These are phyloP conservation scores for Crypturellus undulatus DNA, from an alignment of 2,113 vertebrate genomes.

Conservation along the genomic window DNA sequence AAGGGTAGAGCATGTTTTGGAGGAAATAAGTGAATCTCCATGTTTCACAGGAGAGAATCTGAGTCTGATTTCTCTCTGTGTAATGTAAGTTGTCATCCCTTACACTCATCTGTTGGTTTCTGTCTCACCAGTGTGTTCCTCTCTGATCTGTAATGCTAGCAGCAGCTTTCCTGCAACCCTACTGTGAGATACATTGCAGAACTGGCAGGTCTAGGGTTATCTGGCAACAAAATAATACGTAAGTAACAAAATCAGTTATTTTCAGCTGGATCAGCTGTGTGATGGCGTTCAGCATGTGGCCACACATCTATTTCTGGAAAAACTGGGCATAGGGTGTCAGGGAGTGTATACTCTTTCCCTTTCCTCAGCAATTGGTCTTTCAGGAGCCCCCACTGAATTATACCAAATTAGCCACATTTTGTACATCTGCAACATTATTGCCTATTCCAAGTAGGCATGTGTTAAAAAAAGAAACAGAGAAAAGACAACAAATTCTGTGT, in stretches of 20 bases:
- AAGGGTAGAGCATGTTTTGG: background rate
- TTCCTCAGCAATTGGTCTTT: no score
- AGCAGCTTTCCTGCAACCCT: background rate
- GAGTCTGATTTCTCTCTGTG: background rate
- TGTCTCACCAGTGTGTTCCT: background rate
- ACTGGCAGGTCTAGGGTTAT: background rate
- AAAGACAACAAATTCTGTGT: background rate
- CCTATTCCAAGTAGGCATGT: background rate
- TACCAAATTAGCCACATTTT: background rate
- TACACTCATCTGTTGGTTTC: background rate
- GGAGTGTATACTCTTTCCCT: background rate
- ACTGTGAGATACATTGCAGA: background rate
- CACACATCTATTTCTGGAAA: background rate
- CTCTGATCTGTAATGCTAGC: background rate
- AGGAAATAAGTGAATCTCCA: background rate
- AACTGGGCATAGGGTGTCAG: background rate
- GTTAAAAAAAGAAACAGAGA: background rate
- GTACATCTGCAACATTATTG: background rate
- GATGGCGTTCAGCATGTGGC: background rate
- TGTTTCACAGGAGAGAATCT: background rate
- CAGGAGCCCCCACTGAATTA: background rate
- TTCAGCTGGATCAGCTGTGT: background rate
- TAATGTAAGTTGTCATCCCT: background rate
- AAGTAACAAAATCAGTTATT: background rate
- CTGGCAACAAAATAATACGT: background rate